Evolutionary conservation across 2,797 vertebrate species (phyloP).

Genomic region (Smutsia temminckii): DNA sequence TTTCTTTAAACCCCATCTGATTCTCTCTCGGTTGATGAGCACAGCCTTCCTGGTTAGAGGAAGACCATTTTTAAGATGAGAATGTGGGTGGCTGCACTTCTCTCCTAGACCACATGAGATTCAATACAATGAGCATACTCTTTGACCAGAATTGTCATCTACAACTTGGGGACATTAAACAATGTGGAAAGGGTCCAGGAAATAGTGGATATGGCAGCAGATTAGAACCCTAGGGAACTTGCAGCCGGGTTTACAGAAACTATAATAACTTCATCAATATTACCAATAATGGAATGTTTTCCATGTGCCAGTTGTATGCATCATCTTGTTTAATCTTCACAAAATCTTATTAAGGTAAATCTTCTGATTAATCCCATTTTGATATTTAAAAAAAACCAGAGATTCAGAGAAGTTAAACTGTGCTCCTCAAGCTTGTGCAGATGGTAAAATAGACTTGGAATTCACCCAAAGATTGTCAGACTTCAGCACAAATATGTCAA

Average conservation of each 20-base stretch:
- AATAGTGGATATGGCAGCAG: background rate
- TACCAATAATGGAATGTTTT: background rate
- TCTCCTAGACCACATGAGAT: background rate
- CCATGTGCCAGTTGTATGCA: background rate
- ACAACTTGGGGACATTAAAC: background rate
- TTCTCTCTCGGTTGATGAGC: background rate
- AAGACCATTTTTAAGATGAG: background rate
- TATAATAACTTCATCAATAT: background rate
- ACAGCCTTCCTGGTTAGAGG: background rate
- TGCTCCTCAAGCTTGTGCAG: conserved; percentile 31
- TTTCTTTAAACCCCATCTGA: background rate
- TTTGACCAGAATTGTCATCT: background rate
- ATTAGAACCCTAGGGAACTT: background rate
- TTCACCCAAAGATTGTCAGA: conserved; percentile 17
- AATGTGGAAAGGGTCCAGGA: background rate
- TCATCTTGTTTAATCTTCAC: conserved; percentile 10
- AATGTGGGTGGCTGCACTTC: background rate
- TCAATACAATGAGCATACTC: background rate
- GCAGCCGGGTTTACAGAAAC: background rate
- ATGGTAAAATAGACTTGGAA: conserved; percentile 27
- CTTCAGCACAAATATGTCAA: background rate
- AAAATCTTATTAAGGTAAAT: background rate
- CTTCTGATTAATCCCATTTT: conserved; percentile 1
- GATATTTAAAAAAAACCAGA: background rate
- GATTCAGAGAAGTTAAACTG: conserved; percentile 26